These are phyloP conservation scores for Camptogramma bilineatum DNA, from an alignment of 2,888 invertebrate species.

Conservation along the genomic window DNA sequence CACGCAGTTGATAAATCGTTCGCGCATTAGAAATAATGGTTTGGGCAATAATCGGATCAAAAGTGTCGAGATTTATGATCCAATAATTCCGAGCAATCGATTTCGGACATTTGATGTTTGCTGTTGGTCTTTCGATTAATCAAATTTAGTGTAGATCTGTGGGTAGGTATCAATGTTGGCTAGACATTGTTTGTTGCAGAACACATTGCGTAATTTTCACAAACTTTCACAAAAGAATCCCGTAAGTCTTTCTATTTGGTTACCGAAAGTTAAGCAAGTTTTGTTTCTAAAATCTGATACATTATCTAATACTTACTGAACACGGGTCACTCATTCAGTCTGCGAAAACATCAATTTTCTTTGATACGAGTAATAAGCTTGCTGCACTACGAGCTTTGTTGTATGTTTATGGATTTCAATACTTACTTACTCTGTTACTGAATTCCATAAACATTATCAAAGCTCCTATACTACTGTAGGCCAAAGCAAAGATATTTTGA, in stretches of 20 bases:
- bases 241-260: background rate
- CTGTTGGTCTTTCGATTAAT: background rate
- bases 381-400: background rate
- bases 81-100: slow-evolving; percentile 14
- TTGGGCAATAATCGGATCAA: slow-evolving; percentile 17
- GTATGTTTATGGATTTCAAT: background rate
- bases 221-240: background rate
- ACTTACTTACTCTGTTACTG: background rate
- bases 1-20: slow-evolving; percentile 25
- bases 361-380: too few relatives aligned
- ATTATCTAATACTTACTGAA: too few relatives aligned
- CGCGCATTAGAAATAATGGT: slow-evolving; percentile 30
- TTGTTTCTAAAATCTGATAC: too few relatives aligned
- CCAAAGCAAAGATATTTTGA: slow-evolving; percentile 40
- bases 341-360: too few relatives aligned
- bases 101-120: slow-evolving; percentile 9
- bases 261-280: background rate
- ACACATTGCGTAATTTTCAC: background rate
- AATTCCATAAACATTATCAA: background rate
- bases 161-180: background rate
- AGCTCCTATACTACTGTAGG: slow-evolving; percentile 10
- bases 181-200: background rate
- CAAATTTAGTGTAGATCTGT: slow-evolving; percentile 1
- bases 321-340: too few relatives aligned
- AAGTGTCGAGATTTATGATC: slow-evolving; percentile 19